Conservation (phyloP, 2,888 invertebrate species). For the Nezara viridula region DNA sequence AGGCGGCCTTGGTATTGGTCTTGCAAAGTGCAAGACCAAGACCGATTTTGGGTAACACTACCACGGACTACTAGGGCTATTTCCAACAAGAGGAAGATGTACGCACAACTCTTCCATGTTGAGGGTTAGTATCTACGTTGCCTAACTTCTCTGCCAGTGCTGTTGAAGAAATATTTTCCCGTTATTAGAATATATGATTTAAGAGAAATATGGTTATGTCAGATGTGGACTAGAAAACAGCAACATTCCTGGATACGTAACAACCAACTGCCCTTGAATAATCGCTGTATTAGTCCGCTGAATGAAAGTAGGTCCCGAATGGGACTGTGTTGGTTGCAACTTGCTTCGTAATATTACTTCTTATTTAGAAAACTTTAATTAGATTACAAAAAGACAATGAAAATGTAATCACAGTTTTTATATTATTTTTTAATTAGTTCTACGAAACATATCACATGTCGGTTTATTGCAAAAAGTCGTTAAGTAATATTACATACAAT, state of each 20-base stretch:
- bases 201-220: constrained; percentile 12
- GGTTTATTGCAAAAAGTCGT: no score
- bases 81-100: neutral
- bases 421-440: no score
- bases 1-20: no score
- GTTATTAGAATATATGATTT: neutral
- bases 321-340: neutral
- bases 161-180: neutral
- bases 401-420: no score
- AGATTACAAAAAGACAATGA: neutral
- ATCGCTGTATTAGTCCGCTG: neutral
- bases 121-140: neutral
- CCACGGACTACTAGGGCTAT: no score
- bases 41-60: no score
- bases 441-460: no score
- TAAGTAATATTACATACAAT: no score
- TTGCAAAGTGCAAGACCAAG: no score
- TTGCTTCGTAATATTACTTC: neutral
- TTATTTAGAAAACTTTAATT: neutral
- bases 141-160: neutral
- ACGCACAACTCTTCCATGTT: constrained; percentile 26
- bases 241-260: constrained; percentile 37
- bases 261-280: constrained; percentile 44
- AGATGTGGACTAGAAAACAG: constrained; percentile 14
- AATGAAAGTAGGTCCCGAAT: neutral